Evolutionary conservation across 2,888 invertebrate species (phyloP).

Genomic region (Nipponacmea schrenckii): DNA sequence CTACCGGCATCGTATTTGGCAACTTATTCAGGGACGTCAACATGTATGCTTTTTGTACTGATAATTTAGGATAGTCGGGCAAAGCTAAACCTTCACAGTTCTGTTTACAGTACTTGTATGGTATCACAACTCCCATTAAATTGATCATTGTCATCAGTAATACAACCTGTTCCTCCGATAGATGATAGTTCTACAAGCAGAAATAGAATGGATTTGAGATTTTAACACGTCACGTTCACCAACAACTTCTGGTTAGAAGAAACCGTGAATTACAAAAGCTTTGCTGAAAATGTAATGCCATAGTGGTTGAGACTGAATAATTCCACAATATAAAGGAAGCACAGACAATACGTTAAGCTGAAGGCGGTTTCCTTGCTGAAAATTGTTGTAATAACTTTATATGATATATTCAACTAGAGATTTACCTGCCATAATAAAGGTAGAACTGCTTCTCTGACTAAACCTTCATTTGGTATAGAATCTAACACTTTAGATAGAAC

Average conservation of each 20-base stretch:
- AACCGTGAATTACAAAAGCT: too few species aligned
- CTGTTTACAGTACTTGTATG: constrained; percentile 1
- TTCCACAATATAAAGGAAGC: too few species aligned
- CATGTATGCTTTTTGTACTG: constrained; percentile 27
- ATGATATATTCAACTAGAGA: background rate
- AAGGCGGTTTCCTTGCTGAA: too few species aligned
- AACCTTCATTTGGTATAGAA: constrained; percentile 36
- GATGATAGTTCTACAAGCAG: constrained; percentile 27
- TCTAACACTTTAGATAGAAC: constrained; percentile 38
- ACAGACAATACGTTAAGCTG: too few species aligned
- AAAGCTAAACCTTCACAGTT: constrained; percentile 35
- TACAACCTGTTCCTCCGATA: constrained; percentile 32
- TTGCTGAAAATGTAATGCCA: too few species aligned
- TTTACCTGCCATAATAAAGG: constrained; percentile 50
- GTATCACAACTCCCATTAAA: constrained; percentile 30
- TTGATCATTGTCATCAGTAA: constrained; percentile 26
- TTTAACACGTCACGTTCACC: background rate
- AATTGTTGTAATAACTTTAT: too few species aligned
- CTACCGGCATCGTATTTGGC: constrained; percentile 40
- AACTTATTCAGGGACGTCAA: constrained; percentile 32
- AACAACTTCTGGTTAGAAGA: too few species aligned
- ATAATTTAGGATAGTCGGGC: constrained; percentile 34
- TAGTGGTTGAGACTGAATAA: too few species aligned
- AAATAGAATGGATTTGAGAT: background rate
- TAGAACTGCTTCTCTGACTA: constrained; percentile 42